A percentile compares a stretch with the other conserved stretches of the same genome.
These are phyloP conservation scores for Scaptomyza hsui DNA, from an alignment of 1,140 invertebrate species.

Conservation along the genomic window DNA sequence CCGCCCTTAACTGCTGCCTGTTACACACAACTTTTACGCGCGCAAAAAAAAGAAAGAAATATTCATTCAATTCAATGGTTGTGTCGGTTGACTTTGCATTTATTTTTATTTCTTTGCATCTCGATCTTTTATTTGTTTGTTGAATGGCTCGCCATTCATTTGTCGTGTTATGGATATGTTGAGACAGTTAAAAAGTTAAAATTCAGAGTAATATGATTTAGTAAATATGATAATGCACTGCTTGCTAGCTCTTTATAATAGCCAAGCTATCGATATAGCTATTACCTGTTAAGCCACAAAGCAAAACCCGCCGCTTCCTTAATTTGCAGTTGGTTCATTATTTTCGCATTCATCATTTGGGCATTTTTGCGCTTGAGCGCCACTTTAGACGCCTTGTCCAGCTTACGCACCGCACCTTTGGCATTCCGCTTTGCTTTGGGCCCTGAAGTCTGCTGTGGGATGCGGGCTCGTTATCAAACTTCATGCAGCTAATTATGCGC, in stretches of 20 bases:
- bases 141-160: constrained; percentile 30
- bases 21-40: constrained; percentile 24
- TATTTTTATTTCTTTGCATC: constrained; percentile 25
- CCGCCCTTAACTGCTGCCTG: constrained; percentile 21
- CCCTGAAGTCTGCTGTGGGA: constrained; percentile 19
- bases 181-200: constrained; percentile 22
- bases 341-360: constrained; percentile 73
- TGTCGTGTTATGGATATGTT: constrained; percentile 34
- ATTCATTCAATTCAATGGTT: constrained; percentile 25
- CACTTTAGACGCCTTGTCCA: constrained; percentile 42
- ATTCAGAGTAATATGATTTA: too few relatives aligned
- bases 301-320: background rate
- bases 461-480: constrained; percentile 53
- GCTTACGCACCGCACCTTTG: background rate
- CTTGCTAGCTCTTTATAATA: too few relatives aligned
- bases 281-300: background rate
- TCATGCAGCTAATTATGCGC: constrained; percentile 81
- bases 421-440: background rate
- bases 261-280: background rate
- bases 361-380: constrained; percentile 54
- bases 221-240: too few relatives aligned
- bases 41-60: constrained; percentile 15
- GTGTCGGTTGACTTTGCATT: constrained; percentile 30
- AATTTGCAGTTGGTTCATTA: constrained; percentile 50
- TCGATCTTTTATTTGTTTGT: background rate